phyloP scores from a whole-genome alignment of 2,888 invertebrate genomes.

The Amblyteles armatorius region DNA sequence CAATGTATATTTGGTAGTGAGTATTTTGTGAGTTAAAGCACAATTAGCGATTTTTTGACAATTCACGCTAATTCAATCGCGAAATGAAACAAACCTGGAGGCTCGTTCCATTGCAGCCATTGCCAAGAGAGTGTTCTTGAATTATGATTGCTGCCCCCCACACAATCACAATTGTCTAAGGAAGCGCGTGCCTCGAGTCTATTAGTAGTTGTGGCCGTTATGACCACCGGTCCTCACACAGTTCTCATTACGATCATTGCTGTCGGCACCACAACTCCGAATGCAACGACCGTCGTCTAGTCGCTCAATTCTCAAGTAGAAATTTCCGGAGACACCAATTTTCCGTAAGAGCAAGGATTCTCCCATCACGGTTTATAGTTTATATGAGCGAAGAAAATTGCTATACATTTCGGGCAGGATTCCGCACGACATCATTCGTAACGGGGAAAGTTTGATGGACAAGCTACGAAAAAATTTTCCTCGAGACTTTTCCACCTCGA shows the following conservation, averaged over 20 bases:
- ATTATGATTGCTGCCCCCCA: conserved; percentile 48
- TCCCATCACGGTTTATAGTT: conserved; percentile 67
- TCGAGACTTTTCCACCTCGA: conserved; percentile 33
- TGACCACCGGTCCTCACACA: conserved; percentile 43
- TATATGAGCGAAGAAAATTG: conserved; percentile 51
- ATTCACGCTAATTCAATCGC: background rate
- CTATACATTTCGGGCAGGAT: conserved; percentile 56
- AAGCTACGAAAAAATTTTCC: conserved; percentile 52
- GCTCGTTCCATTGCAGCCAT: conserved; percentile 27
- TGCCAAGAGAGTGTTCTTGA: conserved; percentile 41
- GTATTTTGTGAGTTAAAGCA: background rate
- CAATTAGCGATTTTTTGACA: background rate
- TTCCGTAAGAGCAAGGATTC: conserved; percentile 53
- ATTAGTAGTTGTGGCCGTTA: conserved; percentile 67
- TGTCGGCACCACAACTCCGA: conserved; percentile 45
- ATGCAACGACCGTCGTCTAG: conserved; percentile 25
- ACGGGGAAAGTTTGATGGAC: conserved; percentile 70
- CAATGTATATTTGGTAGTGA: background rate
- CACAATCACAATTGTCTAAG: conserved; percentile 52
- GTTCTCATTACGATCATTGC: conserved; percentile 54
- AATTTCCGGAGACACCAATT: conserved; percentile 57
- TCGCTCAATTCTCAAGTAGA: conserved; percentile 48
- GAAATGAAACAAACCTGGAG: conserved; percentile 11
- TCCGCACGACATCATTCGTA: conserved; percentile 56
- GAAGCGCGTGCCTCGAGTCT: conserved; percentile 57